Evolutionary conservation across 2,113 vertebrate species (phyloP).

Genomic region (Empidonax traillii): DNA sequence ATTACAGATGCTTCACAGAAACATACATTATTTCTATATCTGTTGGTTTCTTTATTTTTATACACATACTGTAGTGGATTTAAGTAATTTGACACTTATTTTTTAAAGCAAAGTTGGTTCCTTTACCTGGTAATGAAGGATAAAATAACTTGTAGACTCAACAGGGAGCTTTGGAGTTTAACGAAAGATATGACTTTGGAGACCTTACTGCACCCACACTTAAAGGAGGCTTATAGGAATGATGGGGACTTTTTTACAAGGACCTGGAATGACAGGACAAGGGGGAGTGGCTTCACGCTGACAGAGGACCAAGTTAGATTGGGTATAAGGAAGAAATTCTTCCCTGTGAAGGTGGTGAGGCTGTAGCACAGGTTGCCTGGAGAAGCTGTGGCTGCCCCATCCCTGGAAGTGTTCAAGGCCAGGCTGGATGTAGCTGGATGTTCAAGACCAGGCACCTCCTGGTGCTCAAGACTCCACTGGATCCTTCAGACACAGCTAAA

Average conservation of each 20-base stretch:
- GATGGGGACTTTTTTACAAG: neutral
- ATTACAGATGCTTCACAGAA: neutral
- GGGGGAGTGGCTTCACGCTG: neutral
- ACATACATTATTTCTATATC: neutral
- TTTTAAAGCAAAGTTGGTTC: neutral
- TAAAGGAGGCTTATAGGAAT: neutral
- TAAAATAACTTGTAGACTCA: neutral
- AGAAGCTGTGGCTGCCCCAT: neutral
- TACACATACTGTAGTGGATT: neutral
- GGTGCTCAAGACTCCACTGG: too few relatives aligned
- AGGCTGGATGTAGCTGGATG: rapidly evolving
- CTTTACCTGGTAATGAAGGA: neutral
- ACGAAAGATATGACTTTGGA: neutral
- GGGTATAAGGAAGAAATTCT: neutral
- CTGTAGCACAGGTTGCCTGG: neutral
- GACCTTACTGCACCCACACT: neutral
- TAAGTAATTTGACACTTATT: neutral
- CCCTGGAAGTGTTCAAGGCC: neutral
- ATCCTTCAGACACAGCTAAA: too few relatives aligned
- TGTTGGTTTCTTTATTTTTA: neutral
- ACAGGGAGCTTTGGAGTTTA: neutral
- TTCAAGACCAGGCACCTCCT: too few relatives aligned
- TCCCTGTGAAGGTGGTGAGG: rapidly evolving
- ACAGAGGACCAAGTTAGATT: neutral
- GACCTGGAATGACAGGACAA: neutral